Conservation (phyloP, 2,113 vertebrate species). For the Ageneiosus marmoratus region DNA sequence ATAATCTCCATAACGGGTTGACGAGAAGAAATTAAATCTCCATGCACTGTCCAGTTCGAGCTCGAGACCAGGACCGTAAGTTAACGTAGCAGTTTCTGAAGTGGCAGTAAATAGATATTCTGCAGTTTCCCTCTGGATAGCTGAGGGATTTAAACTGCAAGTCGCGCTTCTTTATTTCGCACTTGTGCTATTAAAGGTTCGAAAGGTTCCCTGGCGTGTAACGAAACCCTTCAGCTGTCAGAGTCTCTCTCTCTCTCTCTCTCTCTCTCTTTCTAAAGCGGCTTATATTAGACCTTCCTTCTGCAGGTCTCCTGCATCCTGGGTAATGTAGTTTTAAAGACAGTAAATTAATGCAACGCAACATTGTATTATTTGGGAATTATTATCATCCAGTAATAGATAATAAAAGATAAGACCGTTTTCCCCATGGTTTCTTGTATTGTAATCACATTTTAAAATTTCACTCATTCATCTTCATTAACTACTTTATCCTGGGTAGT, state of each 20-base stretch:
- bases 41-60: constrained; percentile 4
- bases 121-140: constrained; percentile 24
- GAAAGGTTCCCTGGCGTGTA: constrained; percentile 47
- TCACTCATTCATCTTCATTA: too few species aligned
- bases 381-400: background rate
- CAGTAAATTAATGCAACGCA: background rate
- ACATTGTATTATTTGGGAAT: background rate
- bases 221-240: constrained; percentile 54
- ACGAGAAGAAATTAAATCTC: background rate
- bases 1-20: background rate
- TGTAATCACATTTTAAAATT: too few species aligned
- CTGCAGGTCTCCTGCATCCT: constrained; percentile 62
- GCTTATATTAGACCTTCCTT: constrained; percentile 74
- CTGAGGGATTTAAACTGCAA: constrained; percentile 19
- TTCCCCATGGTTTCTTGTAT: too few species aligned
- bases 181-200: constrained; percentile 44
- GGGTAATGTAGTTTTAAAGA: constrained; percentile 78
- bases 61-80: constrained; percentile 1
- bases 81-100: constrained; percentile 1
- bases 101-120: background rate
- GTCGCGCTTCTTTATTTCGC: constrained; percentile 42
- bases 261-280: constrained; percentile 47
- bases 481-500: too few species aligned
- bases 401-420: too few species aligned
- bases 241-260: constrained; percentile 48